Conservation (phyloP, 2,113 vertebrate genomes). For the Aleadryas rufinucha region DNA sequence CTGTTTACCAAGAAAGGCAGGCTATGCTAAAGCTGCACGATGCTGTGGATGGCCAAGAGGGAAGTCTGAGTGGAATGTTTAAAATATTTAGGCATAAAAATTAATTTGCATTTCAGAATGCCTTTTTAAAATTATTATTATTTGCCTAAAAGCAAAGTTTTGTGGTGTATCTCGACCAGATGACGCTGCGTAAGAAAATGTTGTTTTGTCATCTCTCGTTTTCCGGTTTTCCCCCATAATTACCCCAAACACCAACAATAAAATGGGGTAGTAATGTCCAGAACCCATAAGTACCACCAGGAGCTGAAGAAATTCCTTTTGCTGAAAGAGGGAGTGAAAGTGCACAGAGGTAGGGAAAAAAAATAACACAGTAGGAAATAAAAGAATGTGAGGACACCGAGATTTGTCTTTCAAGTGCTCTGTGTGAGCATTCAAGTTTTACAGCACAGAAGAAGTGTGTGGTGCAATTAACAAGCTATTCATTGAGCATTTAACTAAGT, state of each 20-base stretch:
- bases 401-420: not conserved
- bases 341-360: accelerated
- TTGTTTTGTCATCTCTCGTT: not conserved
- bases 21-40: not conserved
- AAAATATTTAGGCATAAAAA: not conserved
- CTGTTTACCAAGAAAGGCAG: not conserved
- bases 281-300: accelerated
- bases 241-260: not conserved
- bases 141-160: not conserved
- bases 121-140: not conserved
- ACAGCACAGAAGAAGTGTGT: not conserved
- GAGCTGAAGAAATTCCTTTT: not conserved
- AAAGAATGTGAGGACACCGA: not conserved
- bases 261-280: not conserved
- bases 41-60: not conserved
- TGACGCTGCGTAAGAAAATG: not conserved
- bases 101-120: not conserved
- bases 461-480: not conserved
- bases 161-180: not conserved
- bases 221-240: not conserved
- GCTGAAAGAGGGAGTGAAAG: not conserved
- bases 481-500: not conserved
- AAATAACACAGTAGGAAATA: not conserved
- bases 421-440: not conserved
- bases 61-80: not conserved